A percentile compares a stretch with the other conserved stretches of the same genome.
Conservation (phyloP, 2,888 invertebrate genomes). For the Catocala sponsa region DNA sequence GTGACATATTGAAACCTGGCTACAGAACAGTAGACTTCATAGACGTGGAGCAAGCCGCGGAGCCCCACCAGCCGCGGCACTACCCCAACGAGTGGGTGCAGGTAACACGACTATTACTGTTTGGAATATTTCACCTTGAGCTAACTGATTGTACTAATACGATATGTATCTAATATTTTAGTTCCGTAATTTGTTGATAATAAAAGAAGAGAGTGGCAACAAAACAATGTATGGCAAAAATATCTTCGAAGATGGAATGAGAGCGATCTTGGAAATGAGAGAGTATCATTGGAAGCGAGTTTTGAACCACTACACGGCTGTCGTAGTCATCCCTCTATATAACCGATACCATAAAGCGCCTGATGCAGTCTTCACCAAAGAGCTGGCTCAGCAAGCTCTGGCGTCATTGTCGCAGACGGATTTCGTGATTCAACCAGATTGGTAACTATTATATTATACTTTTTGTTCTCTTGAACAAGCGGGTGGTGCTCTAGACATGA, state of each 20-base stretch:
- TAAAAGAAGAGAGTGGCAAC: conserved; percentile 66
- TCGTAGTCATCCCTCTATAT: conserved; percentile 72
- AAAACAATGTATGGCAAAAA: conserved; percentile 69
- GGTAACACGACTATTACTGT: conserved; percentile 52
- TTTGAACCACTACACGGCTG: conserved; percentile 76
- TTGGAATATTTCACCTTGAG: not conserved
- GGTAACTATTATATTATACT: conserved; percentile 57
- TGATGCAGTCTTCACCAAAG: conserved; percentile 65
- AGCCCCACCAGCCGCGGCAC: conserved; percentile 66
- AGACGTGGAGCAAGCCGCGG: conserved; percentile 78
- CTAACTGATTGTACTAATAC: not conserved
- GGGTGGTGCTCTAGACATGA: no score
- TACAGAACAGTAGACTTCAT: conserved; percentile 81
- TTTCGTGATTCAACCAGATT: conserved; percentile 78
- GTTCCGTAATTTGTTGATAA: conserved; percentile 73
- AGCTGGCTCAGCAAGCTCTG: conserved; percentile 69
- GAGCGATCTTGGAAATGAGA: conserved; percentile 68
- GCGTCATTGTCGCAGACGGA: conserved; percentile 70
- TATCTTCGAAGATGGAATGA: conserved; percentile 75
- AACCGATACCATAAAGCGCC: conserved; percentile 66
- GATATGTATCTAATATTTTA: conserved; percentile 42
- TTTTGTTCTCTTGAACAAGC: no score
- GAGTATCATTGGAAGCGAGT: conserved; percentile 79
- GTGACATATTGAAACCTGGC: conserved; percentile 80
- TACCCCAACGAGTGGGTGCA: conserved; percentile 77